These are phyloP conservation scores for Lates japonicus DNA, from an alignment of 2,797 vertebrate species.

Conservation along the genomic window DNA sequence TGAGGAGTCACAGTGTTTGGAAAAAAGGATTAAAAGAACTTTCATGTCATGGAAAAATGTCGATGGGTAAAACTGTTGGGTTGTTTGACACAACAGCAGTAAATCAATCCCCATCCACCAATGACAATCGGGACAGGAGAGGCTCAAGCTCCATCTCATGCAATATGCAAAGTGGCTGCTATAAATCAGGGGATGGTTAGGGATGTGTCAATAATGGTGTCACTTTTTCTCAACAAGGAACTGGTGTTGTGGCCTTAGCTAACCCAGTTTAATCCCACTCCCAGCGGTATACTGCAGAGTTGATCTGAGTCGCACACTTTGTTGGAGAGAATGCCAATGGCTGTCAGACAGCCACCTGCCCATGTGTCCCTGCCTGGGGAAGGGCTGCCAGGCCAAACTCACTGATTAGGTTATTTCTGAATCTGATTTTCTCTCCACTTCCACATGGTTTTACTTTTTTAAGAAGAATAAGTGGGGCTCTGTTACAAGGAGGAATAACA, in stretches of 20 bases:
- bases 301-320: slow-evolving; percentile 67
- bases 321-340: slow-evolving; percentile 70
- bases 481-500: slow-evolving; percentile 11
- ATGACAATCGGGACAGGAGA: slow-evolving; percentile 54
- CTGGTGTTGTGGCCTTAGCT: slow-evolving; percentile 56
- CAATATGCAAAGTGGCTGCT: slow-evolving; percentile 51
- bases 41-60: slow-evolving; percentile 58
- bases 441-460: slow-evolving; percentile 34
- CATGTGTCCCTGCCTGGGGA: slow-evolving; percentile 58
- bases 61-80: slow-evolving; percentile 40
- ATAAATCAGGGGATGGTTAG: slow-evolving; percentile 62
- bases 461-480: slow-evolving; percentile 23
- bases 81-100: slow-evolving; percentile 36
- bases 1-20: slow-evolving; percentile 26
- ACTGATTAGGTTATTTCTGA: slow-evolving; percentile 73
- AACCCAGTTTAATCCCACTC: slow-evolving; percentile 67
- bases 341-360: slow-evolving; percentile 74
- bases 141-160: slow-evolving; percentile 38
- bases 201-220: slow-evolving; percentile 62
- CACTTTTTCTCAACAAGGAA: slow-evolving; percentile 64
- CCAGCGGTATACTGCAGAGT: slow-evolving; percentile 55
- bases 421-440: slow-evolving; percentile 65
- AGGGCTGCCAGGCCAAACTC: slow-evolving; percentile 58
- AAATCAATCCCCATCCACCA: slow-evolving; percentile 56
- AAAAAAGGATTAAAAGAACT: slow-evolving; percentile 39